phyloP scores from a whole-genome alignment of 2,113 vertebrate genomes.

The Onychorhynchus coronatus region DNA sequence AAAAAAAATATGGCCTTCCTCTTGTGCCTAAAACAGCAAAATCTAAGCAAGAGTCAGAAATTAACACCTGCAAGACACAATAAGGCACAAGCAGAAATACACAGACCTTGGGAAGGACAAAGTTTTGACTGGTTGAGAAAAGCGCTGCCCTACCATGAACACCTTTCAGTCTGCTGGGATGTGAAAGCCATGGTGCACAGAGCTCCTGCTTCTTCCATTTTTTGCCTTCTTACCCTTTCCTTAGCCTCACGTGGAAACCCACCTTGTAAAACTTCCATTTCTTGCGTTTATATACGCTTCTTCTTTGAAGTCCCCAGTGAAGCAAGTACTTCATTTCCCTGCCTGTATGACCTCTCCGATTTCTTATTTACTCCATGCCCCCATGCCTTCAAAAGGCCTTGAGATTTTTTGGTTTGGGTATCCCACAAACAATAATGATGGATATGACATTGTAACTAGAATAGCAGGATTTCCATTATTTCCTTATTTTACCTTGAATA shows the following conservation, averaged over 20 bases:
- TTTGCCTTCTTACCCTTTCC: background rate
- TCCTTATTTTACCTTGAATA: background rate
- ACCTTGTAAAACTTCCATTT: background rate
- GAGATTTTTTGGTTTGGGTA: background rate
- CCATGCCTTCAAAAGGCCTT: accelerated
- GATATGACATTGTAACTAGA: background rate
- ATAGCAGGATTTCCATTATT: background rate
- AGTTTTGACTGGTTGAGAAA: background rate
- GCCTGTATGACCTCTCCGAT: background rate
- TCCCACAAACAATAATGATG: background rate
- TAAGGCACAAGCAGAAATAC: background rate
- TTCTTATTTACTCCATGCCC: background rate
- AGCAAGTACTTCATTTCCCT: background rate
- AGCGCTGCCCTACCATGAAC: accelerated
- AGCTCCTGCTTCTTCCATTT: background rate
- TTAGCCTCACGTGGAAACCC: background rate
- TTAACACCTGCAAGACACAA: background rate
- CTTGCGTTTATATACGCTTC: background rate
- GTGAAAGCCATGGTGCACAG: background rate
- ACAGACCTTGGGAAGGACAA: background rate
- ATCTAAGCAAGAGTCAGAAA: background rate
- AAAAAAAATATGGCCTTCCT: background rate
- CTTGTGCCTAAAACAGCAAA: background rate
- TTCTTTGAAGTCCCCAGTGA: background rate
- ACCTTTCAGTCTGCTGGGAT: background rate